These are phyloP conservation scores for Cyclophora albipunctata DNA, from an alignment of 2,888 invertebrate species.

Conservation along the genomic window DNA sequence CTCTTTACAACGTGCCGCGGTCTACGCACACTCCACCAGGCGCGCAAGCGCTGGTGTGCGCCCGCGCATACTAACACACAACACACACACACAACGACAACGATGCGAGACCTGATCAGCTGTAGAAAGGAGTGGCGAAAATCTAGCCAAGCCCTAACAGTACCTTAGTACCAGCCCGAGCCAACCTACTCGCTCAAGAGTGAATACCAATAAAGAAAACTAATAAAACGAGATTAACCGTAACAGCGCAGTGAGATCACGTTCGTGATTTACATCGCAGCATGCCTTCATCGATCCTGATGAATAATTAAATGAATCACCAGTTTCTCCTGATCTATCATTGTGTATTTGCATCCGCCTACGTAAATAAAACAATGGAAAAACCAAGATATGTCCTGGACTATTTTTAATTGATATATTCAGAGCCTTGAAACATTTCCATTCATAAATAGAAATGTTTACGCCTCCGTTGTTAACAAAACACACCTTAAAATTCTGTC, in stretches of 20 bases:
- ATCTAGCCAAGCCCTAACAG: constrained; percentile 45
- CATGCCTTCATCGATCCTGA: constrained; percentile 15
- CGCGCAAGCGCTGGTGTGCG: constrained; percentile 34
- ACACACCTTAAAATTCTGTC: constrained; percentile 56
- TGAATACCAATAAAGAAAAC: too few relatives aligned
- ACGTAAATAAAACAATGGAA: constrained; percentile 27
- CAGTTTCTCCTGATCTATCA: constrained; percentile 25
- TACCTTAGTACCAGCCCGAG: constrained; percentile 19
- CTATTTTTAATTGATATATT: constrained; percentile 5
- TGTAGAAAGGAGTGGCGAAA: constrained; percentile 61
- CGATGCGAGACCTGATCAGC: constrained; percentile 17
- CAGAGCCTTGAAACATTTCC: constrained; percentile 24
- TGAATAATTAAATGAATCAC: constrained; percentile 33
- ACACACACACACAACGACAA: constrained; percentile 25
- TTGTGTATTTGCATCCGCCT: constrained; percentile 15
- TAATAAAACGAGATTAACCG: constrained; percentile 17
- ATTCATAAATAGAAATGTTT: constrained; percentile 24
- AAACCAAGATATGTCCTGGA: constrained; percentile 29
- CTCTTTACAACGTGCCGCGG: constrained; percentile 32
- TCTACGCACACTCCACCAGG: constrained; percentile 53
- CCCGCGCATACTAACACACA: constrained; percentile 24
- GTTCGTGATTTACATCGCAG: too few relatives aligned
- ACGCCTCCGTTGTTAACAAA: constrained; percentile 49
- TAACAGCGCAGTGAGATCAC: constrained; percentile 1
- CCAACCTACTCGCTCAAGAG: constrained; percentile 8